phyloP scores from a whole-genome alignment of 2,888 invertebrate species.

The Leptinotarsa haldemani region DNA sequence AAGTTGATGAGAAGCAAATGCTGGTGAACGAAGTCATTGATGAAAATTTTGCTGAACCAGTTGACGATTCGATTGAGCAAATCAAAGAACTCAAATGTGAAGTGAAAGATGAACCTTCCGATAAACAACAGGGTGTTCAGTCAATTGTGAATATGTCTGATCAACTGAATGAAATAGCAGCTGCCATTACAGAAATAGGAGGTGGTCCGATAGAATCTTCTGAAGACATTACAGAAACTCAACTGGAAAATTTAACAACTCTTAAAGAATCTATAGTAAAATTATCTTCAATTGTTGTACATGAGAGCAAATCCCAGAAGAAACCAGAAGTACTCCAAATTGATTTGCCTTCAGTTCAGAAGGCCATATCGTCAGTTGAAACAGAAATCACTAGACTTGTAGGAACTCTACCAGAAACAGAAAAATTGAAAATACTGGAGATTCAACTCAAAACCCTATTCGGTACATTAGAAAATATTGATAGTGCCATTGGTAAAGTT shows the following conservation, averaged over 20 bases:
- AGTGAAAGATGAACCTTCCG: conserved; percentile 32
- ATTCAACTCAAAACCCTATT: conserved; percentile 37
- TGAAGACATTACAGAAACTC: conserved; percentile 31
- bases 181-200: conserved; percentile 25
- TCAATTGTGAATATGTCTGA: conserved; percentile 39
- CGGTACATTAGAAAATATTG: conserved; percentile 29
- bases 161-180: conserved; percentile 19
- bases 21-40: conserved; percentile 32
- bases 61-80: conserved; percentile 35
- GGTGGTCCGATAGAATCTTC: conserved; percentile 2
- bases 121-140: conserved; percentile 40
- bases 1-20: neutral
- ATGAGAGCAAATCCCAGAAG: conserved; percentile 33
- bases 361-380: conserved; percentile 43
- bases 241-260: conserved; percentile 11
- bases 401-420: neutral
- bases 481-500: neutral
- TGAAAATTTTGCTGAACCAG: conserved; percentile 24
- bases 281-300: conserved; percentile 44
- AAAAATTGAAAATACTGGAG: conserved; percentile 8
- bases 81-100: conserved; percentile 37
- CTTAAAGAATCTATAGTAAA: conserved; percentile 48
- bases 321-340: conserved; percentile 41
- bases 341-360: conserved; percentile 42
- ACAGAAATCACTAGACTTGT: conserved; percentile 34